phyloP scores from a whole-genome alignment of 2,797 vertebrate genomes.

The Tympanoctomys barrerae region DNA sequence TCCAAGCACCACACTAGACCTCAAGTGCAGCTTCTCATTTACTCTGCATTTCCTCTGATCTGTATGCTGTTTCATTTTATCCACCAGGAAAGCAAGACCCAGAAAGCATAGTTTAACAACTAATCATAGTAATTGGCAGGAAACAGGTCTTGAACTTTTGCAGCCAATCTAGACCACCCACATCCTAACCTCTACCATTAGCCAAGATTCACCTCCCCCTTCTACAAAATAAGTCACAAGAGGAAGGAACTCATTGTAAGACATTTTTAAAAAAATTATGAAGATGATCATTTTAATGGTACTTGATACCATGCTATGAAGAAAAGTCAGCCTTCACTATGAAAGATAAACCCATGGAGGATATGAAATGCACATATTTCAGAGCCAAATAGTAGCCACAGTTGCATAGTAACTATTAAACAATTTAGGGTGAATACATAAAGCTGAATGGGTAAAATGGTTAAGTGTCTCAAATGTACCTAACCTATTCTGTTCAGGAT shows the following conservation, averaged over 20 bases:
- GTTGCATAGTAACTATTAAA: not conserved
- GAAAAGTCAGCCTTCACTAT: not conserved
- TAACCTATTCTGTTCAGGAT: not conserved
- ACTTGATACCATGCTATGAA: not conserved
- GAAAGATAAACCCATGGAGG: not conserved
- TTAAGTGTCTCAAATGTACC: not conserved
- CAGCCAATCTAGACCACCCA: not conserved
- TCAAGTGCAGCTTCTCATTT: not conserved
- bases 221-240: not conserved
- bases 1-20: not conserved
- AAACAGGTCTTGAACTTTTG: not conserved
- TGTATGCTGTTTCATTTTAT: not conserved
- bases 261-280: not conserved
- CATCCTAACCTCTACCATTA: not conserved
- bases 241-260: not conserved
- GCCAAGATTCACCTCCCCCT: not conserved
- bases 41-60: not conserved
- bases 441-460: not conserved
- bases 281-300: not conserved
- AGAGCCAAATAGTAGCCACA: not conserved
- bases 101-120: not conserved
- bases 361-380: not conserved
- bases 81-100: not conserved
- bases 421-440: not conserved
- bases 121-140: not conserved